These are phyloP conservation scores for Yoshiicerus persimilis DNA, from an alignment of 1,140 invertebrate species.

Conservation along the genomic window DNA sequence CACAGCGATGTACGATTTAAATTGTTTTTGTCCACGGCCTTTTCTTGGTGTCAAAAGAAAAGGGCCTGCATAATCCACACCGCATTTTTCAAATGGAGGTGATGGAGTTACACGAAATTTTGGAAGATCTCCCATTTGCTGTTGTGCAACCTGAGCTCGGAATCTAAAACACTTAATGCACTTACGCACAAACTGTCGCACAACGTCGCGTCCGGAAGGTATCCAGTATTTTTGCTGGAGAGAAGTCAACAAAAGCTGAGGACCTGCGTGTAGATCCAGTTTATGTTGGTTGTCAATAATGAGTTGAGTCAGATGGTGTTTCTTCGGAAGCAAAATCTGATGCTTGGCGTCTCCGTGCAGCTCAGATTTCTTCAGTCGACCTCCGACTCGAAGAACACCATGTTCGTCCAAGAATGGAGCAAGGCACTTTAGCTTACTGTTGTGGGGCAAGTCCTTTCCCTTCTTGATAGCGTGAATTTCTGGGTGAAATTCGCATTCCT, in stretches of 20 bases:
- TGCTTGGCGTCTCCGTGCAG: neutral
- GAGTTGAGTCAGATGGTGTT: neutral
- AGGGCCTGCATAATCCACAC: slow-evolving; percentile 52
- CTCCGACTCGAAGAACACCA: neutral
- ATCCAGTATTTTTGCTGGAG: slow-evolving; percentile 31
- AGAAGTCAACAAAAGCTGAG: neutral
- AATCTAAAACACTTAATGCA: slow-evolving; percentile 52
- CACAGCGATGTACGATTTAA: slow-evolving; percentile 52
- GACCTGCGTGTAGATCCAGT: neutral
- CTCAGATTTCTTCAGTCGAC: neutral
- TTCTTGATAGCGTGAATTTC: neutral
- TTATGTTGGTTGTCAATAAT: neutral
- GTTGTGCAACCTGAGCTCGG: slow-evolving; percentile 43
- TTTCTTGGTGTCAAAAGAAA: slow-evolving; percentile 36
- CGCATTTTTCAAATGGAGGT: slow-evolving; percentile 50
- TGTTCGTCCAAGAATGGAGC: neutral
- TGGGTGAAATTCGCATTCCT: neutral
- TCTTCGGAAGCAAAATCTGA: neutral
- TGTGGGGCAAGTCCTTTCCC: neutral
- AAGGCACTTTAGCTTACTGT: neutral
- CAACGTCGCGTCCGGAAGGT: neutral
- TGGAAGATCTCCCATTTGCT: slow-evolving; percentile 53
- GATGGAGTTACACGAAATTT: slow-evolving; percentile 44
- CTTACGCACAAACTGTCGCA: neutral
- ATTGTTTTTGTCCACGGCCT: slow-evolving; percentile 26